Conservation (phyloP, 2,113 vertebrate genomes). For the Rattus rattus region DNA sequence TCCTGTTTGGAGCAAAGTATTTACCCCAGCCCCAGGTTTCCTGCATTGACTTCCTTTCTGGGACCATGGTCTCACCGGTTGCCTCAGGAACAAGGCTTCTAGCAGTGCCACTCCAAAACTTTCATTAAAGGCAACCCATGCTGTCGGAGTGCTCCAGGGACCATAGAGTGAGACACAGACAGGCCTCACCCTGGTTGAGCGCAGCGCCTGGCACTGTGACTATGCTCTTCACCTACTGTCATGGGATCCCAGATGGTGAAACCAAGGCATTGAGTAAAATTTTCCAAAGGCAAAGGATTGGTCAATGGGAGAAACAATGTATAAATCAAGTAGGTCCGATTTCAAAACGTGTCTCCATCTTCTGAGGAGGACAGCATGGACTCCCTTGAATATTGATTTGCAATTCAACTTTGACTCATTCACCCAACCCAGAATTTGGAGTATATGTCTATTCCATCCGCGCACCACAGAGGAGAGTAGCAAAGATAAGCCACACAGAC, state of each 20-base stretch:
- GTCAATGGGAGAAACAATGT: background rate
- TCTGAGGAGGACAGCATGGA: background rate
- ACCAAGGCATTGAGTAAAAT: background rate
- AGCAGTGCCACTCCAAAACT: background rate
- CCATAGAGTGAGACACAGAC: accelerated
- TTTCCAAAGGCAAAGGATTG: background rate
- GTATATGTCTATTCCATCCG: background rate
- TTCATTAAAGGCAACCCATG: accelerated
- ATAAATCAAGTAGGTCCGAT: background rate
- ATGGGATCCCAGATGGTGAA: background rate
- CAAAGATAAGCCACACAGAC: background rate
- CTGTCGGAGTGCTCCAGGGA: background rate
- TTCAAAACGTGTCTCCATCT: background rate
- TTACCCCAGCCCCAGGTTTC: background rate
- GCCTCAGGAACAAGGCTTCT: background rate
- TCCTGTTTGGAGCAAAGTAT: background rate
- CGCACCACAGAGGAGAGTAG: background rate
- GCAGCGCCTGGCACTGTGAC: accelerated
- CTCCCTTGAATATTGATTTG: no score
- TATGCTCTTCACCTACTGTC: background rate
- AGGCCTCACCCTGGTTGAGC: background rate
- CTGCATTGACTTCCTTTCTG: background rate
- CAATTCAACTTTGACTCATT: background rate
- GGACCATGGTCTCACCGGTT: accelerated
- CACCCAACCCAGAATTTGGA: background rate